These are phyloP conservation scores for Conger conger DNA, from an alignment of 2,113 vertebrate genomes.

Conservation along the genomic window DNA sequence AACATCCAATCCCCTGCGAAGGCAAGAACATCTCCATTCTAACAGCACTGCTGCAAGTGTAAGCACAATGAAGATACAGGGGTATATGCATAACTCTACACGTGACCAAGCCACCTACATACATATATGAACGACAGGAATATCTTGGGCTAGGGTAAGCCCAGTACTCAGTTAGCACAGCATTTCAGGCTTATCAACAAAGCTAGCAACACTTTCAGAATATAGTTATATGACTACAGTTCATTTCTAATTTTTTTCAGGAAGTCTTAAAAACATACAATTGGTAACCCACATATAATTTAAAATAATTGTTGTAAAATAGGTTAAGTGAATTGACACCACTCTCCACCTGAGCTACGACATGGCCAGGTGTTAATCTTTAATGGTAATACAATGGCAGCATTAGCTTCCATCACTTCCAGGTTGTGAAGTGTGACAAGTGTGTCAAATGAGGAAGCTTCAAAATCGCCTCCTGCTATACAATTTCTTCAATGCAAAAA, in stretches of 20 bases:
- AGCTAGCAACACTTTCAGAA: not conserved
- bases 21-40: not conserved
- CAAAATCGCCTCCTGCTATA: not conserved
- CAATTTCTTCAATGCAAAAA: not conserved
- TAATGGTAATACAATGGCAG: not conserved
- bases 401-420: not conserved
- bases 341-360: not conserved
- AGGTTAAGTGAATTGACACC: too few species aligned
- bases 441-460: not conserved
- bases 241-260: not conserved
- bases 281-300: not conserved
- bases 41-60: constrained; percentile 3
- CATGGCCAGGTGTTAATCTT: not conserved
- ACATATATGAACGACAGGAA: not conserved
- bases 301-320: not conserved
- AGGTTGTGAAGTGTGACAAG: not conserved
- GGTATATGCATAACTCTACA: not conserved
- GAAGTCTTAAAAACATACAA: not conserved
- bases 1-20: not conserved
- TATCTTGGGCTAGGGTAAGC: not conserved
- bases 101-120: not conserved
- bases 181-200: too few species aligned
- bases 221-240: not conserved
- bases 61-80: not conserved
- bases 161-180: too few species aligned